A percentile compares a stretch with the other conserved stretches of the same genome.
Evolutionary conservation across 2,113 vertebrate species (phyloP).

Genomic region (Chiloscyllium plagiosum): DNA sequence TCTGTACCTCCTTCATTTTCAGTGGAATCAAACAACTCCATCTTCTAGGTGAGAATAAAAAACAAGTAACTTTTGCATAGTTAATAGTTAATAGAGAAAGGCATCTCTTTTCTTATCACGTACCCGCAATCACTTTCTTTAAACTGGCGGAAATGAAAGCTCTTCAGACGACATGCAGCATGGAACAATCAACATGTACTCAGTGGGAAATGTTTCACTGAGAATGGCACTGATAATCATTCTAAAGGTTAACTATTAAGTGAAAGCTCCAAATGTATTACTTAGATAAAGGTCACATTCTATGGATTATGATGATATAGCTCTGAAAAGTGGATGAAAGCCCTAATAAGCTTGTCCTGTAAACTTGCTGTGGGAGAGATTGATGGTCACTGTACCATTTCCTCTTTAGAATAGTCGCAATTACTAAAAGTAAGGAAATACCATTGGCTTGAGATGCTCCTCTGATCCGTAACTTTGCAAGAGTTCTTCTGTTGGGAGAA

Average conservation of each 20-base stretch:
- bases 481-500: not conserved
- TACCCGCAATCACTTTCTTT: not conserved
- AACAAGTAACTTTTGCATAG: too few species aligned
- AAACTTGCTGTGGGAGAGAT: not conserved
- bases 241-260: constrained; percentile 32
- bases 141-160: not conserved
- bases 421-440: not conserved
- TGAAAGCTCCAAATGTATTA: constrained; percentile 16
- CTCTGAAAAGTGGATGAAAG: constrained; percentile 24
- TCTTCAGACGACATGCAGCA: not conserved
- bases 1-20: not conserved
- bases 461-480: not conserved
- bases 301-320: constrained; percentile 37
- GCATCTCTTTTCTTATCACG: not conserved
- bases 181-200: constrained; percentile 25
- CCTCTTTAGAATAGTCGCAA: not conserved
- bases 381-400: not conserved
- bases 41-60: not conserved
- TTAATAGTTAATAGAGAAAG: not conserved
- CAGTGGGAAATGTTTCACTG: constrained; percentile 32
- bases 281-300: constrained; percentile 33
- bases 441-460: not conserved
- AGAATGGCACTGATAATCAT: constrained; percentile 6
- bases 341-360: not conserved
- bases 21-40: not conserved